Conservation (phyloP, 2,113 vertebrate species). For the Nothoprocta pentlandii region DNA sequence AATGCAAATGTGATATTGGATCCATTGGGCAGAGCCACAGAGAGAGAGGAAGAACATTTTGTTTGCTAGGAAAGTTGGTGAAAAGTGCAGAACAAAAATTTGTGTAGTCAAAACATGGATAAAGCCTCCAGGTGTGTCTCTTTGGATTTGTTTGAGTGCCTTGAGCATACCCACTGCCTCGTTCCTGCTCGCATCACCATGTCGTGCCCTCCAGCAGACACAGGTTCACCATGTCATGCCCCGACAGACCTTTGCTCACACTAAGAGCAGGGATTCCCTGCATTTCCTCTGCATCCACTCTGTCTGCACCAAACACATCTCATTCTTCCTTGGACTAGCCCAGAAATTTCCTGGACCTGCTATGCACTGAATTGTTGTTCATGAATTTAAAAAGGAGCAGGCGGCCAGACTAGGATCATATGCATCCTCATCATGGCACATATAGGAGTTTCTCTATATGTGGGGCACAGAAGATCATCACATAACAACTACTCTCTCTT, state of each 20-base stretch:
- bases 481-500: not conserved
- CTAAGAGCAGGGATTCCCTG: not conserved
- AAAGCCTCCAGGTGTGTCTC: not conserved
- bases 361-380: not conserved
- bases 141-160: not conserved
- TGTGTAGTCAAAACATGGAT: not conserved
- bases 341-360: not conserved
- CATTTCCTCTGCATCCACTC: not conserved
- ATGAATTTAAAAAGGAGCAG: not conserved
- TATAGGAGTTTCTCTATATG: not conserved
- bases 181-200: not conserved
- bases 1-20: not conserved
- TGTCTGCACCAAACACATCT: not conserved
- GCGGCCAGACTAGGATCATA: not conserved
- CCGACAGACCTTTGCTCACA: not conserved
- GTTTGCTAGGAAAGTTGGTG: not conserved
- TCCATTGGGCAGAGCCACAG: not conserved
- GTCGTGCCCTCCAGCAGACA: not conserved
- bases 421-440: not conserved
- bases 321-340: not conserved
- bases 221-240: not conserved
- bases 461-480: not conserved
- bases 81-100: not conserved
- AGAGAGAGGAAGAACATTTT: not conserved
- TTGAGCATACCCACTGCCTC: not conserved